These are phyloP conservation scores for Aphrocallistes beatrix DNA, from an alignment of 37 sponge, comb jelly and placozoan species.

Conservation along the genomic window DNA sequence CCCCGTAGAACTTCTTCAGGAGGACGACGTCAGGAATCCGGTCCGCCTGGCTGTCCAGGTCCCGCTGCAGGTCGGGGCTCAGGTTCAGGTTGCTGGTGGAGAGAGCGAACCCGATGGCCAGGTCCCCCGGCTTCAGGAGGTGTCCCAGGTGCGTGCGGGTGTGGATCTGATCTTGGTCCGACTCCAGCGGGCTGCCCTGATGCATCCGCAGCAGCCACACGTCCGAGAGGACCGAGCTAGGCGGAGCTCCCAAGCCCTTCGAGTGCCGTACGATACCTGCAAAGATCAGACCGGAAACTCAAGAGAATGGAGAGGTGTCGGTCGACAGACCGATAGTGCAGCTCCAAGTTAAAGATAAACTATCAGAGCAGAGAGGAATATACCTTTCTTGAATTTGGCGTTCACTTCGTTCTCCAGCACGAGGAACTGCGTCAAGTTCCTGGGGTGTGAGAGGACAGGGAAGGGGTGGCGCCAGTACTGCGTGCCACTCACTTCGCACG, in stretches of 20 bases:
- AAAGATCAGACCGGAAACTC: too few species aligned
- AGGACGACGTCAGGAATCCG: conserved; percentile 37
- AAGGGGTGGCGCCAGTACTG: conserved; percentile 74
- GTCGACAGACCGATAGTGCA: too few species aligned
- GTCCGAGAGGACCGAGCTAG: conserved; percentile 49
- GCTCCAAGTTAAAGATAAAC: too few species aligned
- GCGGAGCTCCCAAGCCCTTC: neutral
- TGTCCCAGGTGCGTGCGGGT: conserved; percentile 86
- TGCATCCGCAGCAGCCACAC: conserved; percentile 62
- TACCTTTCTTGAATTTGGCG: conserved; percentile 18
- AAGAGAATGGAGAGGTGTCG: too few species aligned
- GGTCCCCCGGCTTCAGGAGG: conserved; percentile 72
- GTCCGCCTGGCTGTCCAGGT: neutral
- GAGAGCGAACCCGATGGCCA: conserved; percentile 45
- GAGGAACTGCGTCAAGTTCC: conserved; percentile 69
- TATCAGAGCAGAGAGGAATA: too few species aligned
- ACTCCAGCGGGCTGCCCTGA: conserved; percentile 47
- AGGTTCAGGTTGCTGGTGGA: neutral
- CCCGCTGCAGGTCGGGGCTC: neutral
- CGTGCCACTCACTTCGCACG: conserved; percentile 33
- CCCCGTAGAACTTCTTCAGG: conserved; percentile 87
- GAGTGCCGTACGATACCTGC: neutral
- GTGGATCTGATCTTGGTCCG: conserved; percentile 42
- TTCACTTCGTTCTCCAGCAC: conserved; percentile 66
- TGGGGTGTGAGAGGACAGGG: conserved; percentile 46